phyloP scores from a whole-genome alignment of 2,888 invertebrate genomes.

The Meteorus colon region DNA sequence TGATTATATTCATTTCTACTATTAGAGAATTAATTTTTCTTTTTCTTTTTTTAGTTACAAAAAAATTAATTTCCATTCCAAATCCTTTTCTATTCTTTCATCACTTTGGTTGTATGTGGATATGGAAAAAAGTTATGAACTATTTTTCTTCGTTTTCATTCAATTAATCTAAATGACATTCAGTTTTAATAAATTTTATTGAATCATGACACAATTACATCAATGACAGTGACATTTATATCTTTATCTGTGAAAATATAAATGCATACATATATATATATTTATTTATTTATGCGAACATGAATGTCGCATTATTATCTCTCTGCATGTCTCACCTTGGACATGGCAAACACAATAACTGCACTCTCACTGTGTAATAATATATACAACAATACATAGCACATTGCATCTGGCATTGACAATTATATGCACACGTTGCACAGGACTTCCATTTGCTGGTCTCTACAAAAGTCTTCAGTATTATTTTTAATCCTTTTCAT shows the following conservation, averaged over 20 bases:
- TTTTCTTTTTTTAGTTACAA: not conserved
- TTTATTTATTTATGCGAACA: constrained; percentile 2
- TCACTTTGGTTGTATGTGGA: not conserved
- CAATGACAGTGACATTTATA: constrained; percentile 29
- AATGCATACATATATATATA: not conserved
- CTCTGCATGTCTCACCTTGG: constrained; percentile 31
- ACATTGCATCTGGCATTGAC: constrained; percentile 30
- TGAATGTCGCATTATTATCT: constrained; percentile 6
- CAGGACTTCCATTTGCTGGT: constrained; percentile 26
- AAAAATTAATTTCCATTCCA: not conserved
- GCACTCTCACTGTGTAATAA: constrained; percentile 31
- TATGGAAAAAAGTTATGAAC: constrained; percentile 1
- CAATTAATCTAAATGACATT: constrained; percentile 19
- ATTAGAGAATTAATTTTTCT: constrained; percentile 5
- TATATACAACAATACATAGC: not conserved
- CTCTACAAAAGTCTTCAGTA: not conserved
- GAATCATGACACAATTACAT: constrained; percentile 41
- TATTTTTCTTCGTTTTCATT: not conserved
- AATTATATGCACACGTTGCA: constrained; percentile 5
- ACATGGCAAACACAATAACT: constrained; percentile 41
- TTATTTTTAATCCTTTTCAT: not conserved
- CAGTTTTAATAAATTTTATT: constrained; percentile 20
- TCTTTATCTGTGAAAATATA: constrained; percentile 20
- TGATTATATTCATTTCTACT: constrained; percentile 40
- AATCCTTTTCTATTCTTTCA: not conserved